Conservation (phyloP, 2,888 invertebrate species). For the Xestobium rufovillosum region DNA sequence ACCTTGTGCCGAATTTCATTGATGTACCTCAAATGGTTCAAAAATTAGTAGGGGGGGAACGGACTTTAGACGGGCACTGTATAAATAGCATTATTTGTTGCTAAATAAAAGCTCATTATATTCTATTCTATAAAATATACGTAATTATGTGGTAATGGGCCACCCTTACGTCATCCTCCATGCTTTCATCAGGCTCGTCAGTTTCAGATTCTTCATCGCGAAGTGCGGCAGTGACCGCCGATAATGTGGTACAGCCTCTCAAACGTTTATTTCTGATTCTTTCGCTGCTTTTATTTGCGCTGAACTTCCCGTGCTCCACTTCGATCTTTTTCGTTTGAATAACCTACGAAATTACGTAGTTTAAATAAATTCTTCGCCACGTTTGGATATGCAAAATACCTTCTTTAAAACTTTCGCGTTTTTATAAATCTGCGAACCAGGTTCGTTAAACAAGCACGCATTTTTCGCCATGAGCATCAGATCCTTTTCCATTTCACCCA, state of each 20-base stretch:
- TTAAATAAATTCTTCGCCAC: conserved; percentile 7
- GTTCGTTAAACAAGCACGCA: conserved; percentile 93
- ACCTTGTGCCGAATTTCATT: too few species aligned
- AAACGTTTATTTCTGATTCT: conserved; percentile 57
- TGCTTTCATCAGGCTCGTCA: conserved; percentile 49
- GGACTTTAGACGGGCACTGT: too few species aligned
- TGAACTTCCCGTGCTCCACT: conserved; percentile 60
- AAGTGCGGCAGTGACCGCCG: conserved; percentile 54
- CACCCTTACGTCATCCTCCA: conserved; percentile 41
- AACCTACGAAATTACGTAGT: too few species aligned
- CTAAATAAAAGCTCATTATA: too few species aligned
- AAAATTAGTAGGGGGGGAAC: too few species aligned
- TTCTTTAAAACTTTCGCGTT: conserved; percentile 86
- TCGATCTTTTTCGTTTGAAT: conserved; percentile 62
- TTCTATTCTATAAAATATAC: too few species aligned
- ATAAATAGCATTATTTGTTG: too few species aligned
- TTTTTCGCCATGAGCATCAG: conserved; percentile 85
- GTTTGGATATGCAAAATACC: conserved; percentile 46
- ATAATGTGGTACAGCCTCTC: conserved; percentile 47
- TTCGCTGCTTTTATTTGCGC: conserved; percentile 60
- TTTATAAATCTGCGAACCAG: conserved; percentile 93
- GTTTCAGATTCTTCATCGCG: conserved; percentile 57
- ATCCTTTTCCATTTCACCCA: conserved; percentile 85
- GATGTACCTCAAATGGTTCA: too few species aligned
- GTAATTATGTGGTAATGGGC: too few species aligned